Conservation (phyloP, 2,888 invertebrate genomes). For the Oxyteleia sp. region DNA sequence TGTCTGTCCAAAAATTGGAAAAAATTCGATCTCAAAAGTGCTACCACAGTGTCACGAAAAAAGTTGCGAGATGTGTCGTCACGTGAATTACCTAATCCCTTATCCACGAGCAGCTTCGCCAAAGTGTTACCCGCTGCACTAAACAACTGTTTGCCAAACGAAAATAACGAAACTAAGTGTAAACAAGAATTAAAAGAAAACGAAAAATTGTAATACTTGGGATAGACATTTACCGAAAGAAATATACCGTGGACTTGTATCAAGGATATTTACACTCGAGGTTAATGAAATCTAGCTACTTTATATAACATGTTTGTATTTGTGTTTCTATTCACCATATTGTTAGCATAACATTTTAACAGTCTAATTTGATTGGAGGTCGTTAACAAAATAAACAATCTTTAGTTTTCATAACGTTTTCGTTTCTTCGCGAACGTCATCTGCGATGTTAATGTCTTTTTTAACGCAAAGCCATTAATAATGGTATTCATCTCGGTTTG, state of each 20-base stretch:
- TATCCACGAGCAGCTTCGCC: too few species aligned
- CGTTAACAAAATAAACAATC: conserved; percentile 17
- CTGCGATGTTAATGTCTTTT: not conserved
- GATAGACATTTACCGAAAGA: not conserved
- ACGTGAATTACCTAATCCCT: too few species aligned
- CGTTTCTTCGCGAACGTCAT: conserved; percentile 7
- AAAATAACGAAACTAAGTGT: too few species aligned
- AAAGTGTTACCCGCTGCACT: too few species aligned
- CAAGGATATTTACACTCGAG: not conserved
- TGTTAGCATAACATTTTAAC: not conserved
- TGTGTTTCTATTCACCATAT: not conserved
- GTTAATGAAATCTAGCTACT: not conserved
- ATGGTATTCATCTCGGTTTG: conserved; percentile 3
- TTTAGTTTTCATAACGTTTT: conserved; percentile 14
- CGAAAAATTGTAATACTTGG: not conserved
- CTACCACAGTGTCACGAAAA: too few species aligned
- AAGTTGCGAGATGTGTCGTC: too few species aligned
- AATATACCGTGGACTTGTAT: conserved; percentile 4
- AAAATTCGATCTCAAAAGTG: too few species aligned
- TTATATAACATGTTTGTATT: conserved; percentile 8
- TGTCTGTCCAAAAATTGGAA: too few species aligned
- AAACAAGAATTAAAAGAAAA: not conserved
- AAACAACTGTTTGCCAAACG: too few species aligned
- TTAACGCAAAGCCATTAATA: conserved; percentile 31
- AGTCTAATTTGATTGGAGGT: conserved; percentile 18